A percentile compares a stretch with the other conserved stretches of the same genome.
Evolutionary conservation across 2,888 invertebrate species (phyloP).

Genomic region (Epirrita christyi): DNA sequence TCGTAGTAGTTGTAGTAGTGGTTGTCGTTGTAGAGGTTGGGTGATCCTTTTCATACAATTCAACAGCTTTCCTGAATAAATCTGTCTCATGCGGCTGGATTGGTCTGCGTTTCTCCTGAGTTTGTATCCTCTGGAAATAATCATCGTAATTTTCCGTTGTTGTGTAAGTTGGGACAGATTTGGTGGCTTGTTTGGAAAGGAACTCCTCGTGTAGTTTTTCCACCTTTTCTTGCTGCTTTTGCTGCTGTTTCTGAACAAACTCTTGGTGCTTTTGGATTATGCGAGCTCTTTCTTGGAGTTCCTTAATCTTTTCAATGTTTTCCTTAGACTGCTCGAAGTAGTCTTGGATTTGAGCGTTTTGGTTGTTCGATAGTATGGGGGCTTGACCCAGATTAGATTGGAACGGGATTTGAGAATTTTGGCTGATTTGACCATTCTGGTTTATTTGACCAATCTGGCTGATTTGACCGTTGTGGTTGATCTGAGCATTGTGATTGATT

Average conservation of each 20-base stretch:
- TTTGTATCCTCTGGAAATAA: conserved; percentile 56
- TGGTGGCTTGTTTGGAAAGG: conserved; percentile 88
- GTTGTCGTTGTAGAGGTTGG: conserved; percentile 89
- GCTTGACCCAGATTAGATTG: conserved; percentile 68
- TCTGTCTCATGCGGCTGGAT: conserved; percentile 87
- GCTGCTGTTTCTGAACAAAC: conserved; percentile 91
- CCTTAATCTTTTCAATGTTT: conserved; percentile 85
- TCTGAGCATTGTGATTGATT: conserved; percentile 14
- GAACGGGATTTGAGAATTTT: conserved; percentile 63
- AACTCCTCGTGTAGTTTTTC: conserved; percentile 89
- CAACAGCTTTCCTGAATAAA: conserved; percentile 87
- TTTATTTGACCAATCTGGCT: conserved; percentile 16
- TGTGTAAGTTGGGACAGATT: conserved; percentile 79
- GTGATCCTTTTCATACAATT: conserved; percentile 87
- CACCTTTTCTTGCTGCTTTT: conserved; percentile 91
- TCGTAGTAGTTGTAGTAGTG: conserved; percentile 87
- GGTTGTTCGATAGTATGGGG: conserved; percentile 77
- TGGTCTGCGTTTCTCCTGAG: conserved; percentile 74
- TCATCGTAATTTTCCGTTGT: conserved; percentile 80
- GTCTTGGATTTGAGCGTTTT: conserved; percentile 82
- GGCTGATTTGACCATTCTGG: conserved; percentile 19
- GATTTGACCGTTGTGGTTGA: conserved; percentile 21
- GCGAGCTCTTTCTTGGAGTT: conserved; percentile 89
- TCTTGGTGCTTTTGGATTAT: conserved; percentile 91
- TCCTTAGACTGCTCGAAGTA: conserved; percentile 86